A percentile compares a stretch with the other conserved stretches of the same genome.
Evolutionary conservation across 2,113 vertebrate species (phyloP).

Genomic region (Acrocephalus kingi): DNA sequence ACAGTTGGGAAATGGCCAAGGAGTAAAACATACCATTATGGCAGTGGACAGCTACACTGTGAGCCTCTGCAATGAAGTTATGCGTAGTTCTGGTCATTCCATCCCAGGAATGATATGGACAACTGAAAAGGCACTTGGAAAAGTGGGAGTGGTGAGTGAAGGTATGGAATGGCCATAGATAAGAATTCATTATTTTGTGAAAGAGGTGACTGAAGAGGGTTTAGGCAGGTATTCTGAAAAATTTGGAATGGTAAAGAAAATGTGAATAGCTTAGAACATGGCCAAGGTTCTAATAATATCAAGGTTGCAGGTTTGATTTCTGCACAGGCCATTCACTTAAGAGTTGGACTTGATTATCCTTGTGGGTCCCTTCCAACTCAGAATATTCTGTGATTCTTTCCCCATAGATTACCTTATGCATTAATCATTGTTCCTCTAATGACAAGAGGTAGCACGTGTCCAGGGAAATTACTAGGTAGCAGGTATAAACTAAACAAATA

Average conservation of each 20-base stretch:
- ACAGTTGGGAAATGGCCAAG: background rate
- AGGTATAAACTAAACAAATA: background rate
- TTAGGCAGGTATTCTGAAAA: background rate
- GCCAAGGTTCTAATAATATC: background rate
- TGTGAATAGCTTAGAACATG: background rate
- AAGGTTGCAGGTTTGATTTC: background rate
- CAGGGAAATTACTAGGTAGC: background rate
- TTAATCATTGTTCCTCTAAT: background rate
- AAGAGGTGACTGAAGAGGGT: background rate
- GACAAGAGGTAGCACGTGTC: background rate
- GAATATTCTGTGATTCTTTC: background rate
- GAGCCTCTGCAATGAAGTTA: background rate
- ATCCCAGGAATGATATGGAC: background rate
- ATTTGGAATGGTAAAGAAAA: background rate
- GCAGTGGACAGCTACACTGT: background rate
- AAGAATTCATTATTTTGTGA: background rate
- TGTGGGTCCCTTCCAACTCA: background rate
- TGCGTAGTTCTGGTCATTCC: background rate
- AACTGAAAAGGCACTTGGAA: background rate
- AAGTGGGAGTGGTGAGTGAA: background rate
- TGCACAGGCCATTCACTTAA: background rate
- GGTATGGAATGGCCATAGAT: background rate
- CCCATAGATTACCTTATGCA: background rate
- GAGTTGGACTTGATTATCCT: background rate
- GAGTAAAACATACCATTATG: fast-evolving